These are phyloP conservation scores for Labroides dimidiatus DNA, from an alignment of 2,797 vertebrate species.

Conservation along the genomic window DNA sequence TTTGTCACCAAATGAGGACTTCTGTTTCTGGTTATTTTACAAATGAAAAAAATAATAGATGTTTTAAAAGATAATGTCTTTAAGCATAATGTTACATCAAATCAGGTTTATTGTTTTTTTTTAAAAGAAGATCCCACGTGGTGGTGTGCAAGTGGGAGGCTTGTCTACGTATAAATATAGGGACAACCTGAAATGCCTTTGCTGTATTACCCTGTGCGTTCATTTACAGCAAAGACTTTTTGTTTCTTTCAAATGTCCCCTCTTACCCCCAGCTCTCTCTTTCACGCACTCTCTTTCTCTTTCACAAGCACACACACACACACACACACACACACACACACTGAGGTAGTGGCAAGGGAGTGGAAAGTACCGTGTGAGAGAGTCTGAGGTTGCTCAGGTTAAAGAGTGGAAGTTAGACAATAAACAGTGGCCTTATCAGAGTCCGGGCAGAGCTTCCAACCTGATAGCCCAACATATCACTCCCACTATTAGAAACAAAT, in stretches of 20 bases:
- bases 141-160: too few relatives aligned
- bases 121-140: neutral
- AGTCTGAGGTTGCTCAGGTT: conserved; percentile 73
- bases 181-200: neutral
- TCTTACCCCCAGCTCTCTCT: neutral
- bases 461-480: conserved; percentile 64
- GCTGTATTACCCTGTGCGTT: too few relatives aligned
- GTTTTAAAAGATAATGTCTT: neutral
- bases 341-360: conserved; percentile 68
- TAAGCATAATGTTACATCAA: neutral
- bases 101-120: neutral
- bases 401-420: conserved; percentile 80
- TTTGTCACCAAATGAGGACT: neutral
- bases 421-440: conserved; percentile 82
- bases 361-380: conserved; percentile 75
- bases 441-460: conserved; percentile 76
- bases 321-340: conserved; percentile 7
- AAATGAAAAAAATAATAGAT: neutral
- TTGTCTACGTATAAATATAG: neutral
- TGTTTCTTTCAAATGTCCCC: neutral
- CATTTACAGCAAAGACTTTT: neutral
- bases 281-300: neutral
- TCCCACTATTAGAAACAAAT: conserved; percentile 72
- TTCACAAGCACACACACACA: conserved; percentile 9
- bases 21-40: neutral